These are phyloP conservation scores for Xenus cinereus DNA, from an alignment of 2,113 vertebrate species.

Conservation along the genomic window DNA sequence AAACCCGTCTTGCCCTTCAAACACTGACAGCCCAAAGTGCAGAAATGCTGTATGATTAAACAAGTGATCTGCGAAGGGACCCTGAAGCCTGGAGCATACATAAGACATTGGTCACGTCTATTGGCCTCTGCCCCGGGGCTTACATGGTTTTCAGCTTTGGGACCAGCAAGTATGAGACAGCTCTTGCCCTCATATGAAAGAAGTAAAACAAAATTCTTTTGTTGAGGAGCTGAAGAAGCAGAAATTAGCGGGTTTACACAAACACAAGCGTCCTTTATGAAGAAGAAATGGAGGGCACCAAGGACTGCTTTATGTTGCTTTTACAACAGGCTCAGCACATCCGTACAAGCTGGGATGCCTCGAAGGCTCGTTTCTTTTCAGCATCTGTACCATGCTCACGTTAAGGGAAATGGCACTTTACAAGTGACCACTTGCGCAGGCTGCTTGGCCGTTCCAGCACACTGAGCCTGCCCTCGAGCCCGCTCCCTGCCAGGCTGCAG, in stretches of 20 bases:
- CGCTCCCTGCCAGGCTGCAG: background rate
- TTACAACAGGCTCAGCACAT: background rate
- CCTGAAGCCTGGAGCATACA: background rate
- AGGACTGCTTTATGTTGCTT: background rate
- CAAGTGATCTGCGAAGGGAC: background rate
- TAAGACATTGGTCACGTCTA: background rate
- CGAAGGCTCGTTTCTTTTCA: background rate
- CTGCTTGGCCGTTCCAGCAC: rapidly evolving
- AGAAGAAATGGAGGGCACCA: background rate
- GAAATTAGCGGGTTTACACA: background rate
- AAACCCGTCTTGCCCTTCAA: background rate
- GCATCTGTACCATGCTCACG: rapidly evolving
- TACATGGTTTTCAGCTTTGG: background rate
- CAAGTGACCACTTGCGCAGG: background rate
- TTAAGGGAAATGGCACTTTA: background rate
- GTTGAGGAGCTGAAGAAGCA: background rate
- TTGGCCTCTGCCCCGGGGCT: background rate
- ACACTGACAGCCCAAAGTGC: background rate
- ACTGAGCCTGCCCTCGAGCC: background rate
- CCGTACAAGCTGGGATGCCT: background rate
- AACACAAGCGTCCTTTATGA: background rate
- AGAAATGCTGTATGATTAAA: background rate
- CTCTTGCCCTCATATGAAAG: background rate
- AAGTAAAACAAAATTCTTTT: background rate
- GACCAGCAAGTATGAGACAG: background rate